A percentile compares a stretch with the other conserved stretches of the same genome.
Evolutionary conservation across 2,888 invertebrate species (phyloP).

Genomic region (Melipona beecheii): DNA sequence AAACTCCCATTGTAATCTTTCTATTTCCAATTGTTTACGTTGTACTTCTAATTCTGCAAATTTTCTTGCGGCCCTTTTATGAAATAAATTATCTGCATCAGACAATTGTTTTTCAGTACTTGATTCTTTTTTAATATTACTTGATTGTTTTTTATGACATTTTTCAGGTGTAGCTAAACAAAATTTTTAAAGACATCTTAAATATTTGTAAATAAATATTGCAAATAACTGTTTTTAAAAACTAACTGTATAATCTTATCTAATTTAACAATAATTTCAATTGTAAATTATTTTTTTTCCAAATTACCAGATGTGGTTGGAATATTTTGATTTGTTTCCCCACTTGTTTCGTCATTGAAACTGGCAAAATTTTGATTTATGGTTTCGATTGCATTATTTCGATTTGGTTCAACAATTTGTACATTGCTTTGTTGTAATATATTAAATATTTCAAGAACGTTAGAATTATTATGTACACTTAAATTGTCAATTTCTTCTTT

Average conservation of each 20-base stretch:
- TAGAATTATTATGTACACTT: constrained; percentile 60
- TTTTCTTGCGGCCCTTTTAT: constrained; percentile 73
- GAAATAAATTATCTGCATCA: constrained; percentile 74
- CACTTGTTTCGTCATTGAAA: constrained; percentile 50
- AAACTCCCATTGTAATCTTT: constrained; percentile 77
- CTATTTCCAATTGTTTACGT: constrained; percentile 75
- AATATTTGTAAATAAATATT: background rate
- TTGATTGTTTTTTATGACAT: constrained; percentile 55
- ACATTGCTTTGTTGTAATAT: constrained; percentile 49
- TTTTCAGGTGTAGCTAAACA: constrained; percentile 35
- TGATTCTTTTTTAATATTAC: constrained; percentile 56
- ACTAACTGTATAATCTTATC: background rate
- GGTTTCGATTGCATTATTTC: constrained; percentile 26
- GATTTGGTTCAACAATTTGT: constrained; percentile 49
- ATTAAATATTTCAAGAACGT: constrained; percentile 41
- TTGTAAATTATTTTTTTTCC: constrained; percentile 5
- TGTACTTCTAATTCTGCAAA: constrained; percentile 76
- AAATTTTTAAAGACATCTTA: constrained; percentile 25
- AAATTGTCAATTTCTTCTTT: background rate
- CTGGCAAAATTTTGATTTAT: constrained; percentile 33
- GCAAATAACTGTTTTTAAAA: background rate
- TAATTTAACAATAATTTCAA: constrained; percentile 1
- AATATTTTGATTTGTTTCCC: constrained; percentile 42
- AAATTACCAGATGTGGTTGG: constrained; percentile 55
- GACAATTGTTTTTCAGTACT: too few species aligned